Evolutionary conservation across 2,113 vertebrate genomes (phyloP).

Genomic region (Sciurus niger): DNA sequence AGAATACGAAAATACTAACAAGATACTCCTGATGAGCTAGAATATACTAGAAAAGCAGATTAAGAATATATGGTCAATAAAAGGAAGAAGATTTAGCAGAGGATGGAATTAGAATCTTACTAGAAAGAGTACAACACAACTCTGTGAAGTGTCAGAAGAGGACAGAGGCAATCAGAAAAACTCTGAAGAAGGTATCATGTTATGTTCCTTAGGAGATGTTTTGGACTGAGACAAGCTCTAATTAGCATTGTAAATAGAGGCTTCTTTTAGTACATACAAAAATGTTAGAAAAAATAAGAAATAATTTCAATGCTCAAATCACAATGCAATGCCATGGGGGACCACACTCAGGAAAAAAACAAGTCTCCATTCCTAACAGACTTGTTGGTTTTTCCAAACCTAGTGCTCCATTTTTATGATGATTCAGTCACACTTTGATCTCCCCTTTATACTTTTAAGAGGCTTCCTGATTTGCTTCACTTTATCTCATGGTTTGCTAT

Average conservation of each 20-base stretch:
- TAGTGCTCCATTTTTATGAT: background rate
- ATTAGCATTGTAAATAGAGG: background rate
- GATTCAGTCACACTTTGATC: background rate
- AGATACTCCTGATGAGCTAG: background rate
- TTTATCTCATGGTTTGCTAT: background rate
- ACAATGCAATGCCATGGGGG: background rate
- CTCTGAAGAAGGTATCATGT: background rate
- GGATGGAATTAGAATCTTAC: background rate
- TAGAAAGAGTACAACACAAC: background rate
- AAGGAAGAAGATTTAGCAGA: background rate
- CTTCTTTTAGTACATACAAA: background rate
- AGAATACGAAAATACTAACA: background rate
- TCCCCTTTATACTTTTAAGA: background rate
- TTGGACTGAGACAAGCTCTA: background rate
- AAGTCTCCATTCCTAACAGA: background rate
- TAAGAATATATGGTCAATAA: background rate
- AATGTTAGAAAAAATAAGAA: background rate
- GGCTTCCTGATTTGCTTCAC: background rate
- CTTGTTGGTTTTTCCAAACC: background rate
- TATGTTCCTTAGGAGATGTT: background rate
- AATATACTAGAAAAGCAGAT: background rate
- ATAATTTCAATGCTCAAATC: background rate
- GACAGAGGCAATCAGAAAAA: background rate
- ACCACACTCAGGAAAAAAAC: background rate
- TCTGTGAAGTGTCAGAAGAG: background rate